Evolutionary conservation across 2,888 invertebrate genomes (phyloP).

Genomic region (Hesperia comma): DNA sequence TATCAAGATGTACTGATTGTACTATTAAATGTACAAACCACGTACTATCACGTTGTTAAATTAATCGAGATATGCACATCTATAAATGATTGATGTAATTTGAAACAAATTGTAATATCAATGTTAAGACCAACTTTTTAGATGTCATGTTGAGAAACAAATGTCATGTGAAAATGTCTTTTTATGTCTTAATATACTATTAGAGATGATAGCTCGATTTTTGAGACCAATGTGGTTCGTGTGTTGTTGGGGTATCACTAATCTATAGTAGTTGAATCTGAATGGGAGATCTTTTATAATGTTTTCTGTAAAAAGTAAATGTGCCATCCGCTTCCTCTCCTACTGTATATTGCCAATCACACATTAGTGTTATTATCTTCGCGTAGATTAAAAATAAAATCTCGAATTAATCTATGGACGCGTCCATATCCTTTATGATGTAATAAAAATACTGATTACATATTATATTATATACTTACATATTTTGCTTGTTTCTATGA

Average conservation of each 20-base stretch:
- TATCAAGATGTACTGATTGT: slow-evolving; percentile 68
- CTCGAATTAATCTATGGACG: slow-evolving; percentile 59
- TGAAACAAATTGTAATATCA: slow-evolving; percentile 52
- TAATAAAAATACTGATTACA: slow-evolving; percentile 35
- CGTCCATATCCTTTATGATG: slow-evolving; percentile 60
- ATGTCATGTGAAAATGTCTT: slow-evolving; percentile 29
- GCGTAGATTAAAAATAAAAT: slow-evolving; percentile 31
- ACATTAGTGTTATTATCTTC: slow-evolving; percentile 46
- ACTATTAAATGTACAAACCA: slow-evolving; percentile 67
- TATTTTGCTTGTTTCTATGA: slow-evolving; percentile 19
- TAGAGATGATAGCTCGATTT: slow-evolving; percentile 48
- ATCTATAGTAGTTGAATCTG: slow-evolving; percentile 53
- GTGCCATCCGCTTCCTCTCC: slow-evolving; percentile 78
- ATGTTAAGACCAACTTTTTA: slow-evolving; percentile 72
- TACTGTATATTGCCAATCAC: slow-evolving; percentile 70
- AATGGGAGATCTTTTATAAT: slow-evolving; percentile 60
- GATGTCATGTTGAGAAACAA: slow-evolving; percentile 36
- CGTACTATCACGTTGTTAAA: slow-evolving; percentile 55
- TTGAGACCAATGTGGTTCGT: slow-evolving; percentile 59
- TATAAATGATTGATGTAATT: slow-evolving; percentile 38
- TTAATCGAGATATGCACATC: slow-evolving; percentile 37
- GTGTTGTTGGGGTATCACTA: slow-evolving; percentile 51
- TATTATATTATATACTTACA: background rate
- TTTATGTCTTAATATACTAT: slow-evolving; percentile 44
- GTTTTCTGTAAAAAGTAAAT: slow-evolving; percentile 66